A percentile compares a stretch with the other conserved stretches of the same genome.
Evolutionary conservation across 2,113 vertebrate genomes (phyloP).

Genomic region (Zapornia atra): DNA sequence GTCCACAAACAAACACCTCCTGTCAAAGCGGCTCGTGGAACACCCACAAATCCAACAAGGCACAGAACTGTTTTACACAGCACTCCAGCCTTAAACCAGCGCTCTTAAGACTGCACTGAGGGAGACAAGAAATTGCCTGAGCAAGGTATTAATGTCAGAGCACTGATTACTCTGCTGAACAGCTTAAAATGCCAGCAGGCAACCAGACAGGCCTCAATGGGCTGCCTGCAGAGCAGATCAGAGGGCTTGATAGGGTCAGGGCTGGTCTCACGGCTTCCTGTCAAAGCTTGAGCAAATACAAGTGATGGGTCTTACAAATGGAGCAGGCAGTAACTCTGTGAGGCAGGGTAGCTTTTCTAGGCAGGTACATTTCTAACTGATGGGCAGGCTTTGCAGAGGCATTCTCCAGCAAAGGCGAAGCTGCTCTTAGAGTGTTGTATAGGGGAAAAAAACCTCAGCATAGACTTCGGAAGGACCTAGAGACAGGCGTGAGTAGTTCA

Average conservation of each 20-base stretch:
- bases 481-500: accelerated
- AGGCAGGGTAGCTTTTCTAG: background rate
- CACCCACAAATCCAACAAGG: background rate
- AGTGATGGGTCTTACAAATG: background rate
- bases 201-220: background rate
- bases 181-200: background rate
- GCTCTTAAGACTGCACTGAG: too few species aligned
- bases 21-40: background rate
- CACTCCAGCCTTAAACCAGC: background rate
- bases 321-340: background rate
- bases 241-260: background rate
- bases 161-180: accelerated
- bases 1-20: background rate
- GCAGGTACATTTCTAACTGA: background rate
- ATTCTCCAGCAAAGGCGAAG: background rate
- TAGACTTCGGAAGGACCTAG: too few species aligned
- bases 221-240: background rate
- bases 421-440: accelerated
- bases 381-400: background rate
- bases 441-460: background rate
- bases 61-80: background rate
- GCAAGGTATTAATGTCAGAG: background rate
- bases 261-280: background rate
- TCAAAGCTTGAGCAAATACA: background rate
- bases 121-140: background rate